Conservation (phyloP, 2,888 invertebrate genomes). For the Myopa tessellatipennis region DNA sequence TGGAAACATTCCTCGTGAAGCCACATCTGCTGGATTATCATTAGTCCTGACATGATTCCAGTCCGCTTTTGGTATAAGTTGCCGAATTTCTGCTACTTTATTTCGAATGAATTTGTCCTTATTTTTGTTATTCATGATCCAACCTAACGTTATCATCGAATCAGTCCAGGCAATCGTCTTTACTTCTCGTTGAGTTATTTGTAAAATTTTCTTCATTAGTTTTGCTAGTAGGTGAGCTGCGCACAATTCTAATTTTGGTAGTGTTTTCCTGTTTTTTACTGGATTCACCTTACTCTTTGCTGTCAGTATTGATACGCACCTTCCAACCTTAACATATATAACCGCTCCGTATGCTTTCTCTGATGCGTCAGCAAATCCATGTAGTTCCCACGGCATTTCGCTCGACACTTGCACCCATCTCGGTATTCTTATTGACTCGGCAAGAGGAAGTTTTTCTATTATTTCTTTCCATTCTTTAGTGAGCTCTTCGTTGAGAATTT, state of each 20-base stretch:
- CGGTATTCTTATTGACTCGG: not conserved
- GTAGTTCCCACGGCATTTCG: conserved; percentile 2
- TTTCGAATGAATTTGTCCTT: too few species aligned
- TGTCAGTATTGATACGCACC: not conserved
- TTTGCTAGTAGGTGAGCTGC: conserved; percentile 23
- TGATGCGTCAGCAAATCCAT: conserved; percentile 25
- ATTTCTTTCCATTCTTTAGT: conserved; percentile 26
- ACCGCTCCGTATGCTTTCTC: conserved; percentile 26
- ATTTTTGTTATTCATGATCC: too few species aligned
- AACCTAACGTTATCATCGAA: too few species aligned
- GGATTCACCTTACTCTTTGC: conserved; percentile 30
- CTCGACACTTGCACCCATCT: not conserved
- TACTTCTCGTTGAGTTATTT: not conserved
- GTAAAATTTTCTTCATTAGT: conserved; percentile 1
- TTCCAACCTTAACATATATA: conserved; percentile 14
- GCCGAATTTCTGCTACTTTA: too few species aligned
- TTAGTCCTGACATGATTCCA: too few species aligned
- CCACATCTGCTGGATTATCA: too few species aligned
- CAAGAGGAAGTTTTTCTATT: not conserved
- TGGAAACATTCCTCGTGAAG: too few species aligned
- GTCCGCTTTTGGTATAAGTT: too few species aligned
- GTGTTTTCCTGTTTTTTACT: conserved; percentile 23
- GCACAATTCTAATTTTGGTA: conserved; percentile 4
- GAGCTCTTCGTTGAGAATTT: conserved; percentile 19
- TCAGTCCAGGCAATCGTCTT: too few species aligned